Evolutionary conservation across 92 coral and sea anemone genomes (phyloP), one percentile per base, ranked within the genome.

Genomic region (Bergia puertoricense): DNA sequence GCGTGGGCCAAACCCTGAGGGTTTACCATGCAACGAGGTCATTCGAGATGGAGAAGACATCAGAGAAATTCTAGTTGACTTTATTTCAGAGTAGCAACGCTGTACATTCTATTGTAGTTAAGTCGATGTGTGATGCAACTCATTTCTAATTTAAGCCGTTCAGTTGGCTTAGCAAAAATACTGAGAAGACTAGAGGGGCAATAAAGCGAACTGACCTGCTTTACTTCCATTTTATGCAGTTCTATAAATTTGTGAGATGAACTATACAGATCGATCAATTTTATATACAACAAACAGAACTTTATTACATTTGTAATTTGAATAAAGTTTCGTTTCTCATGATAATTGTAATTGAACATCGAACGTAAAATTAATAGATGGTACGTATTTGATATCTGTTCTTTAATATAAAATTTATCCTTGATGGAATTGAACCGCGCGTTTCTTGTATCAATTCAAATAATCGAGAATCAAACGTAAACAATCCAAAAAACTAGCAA

Each of bases 41-140:
- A 76, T 90, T 14, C 84, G 82, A 14, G 90, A 90, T 72, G 92
- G 88, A 56, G 92, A 85, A 51, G 79, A 85, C 71, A 78, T 89
- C 37, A 89, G 89, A 69, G 89, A 84, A 54, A 89, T 89, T 74
- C 88, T 83, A 22, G 86, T 78, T 74, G 90, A 90, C 45, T 80
- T 44, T n/a, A 77, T 22, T 77, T 77, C 81, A 5, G 38, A 1
- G 74, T 68, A 68, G 74, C 74, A 68, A 68, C 38, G 11, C 74
- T 68, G 74, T n/a, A 68, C 74, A 68, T 68, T 22, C 0, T 68
- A 22, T 68, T 22, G 39, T 51, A 2, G 80, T 42, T 76, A 43
- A 76, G 56, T 76, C 56, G 80, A 41, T 75, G 54, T 75, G 79
- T 42, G 48, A 75, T 75, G 79, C 51, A 40, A 39, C 8, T 39